A percentile compares a stretch with the other conserved stretches of the same genome.
phyloP scores from a whole-genome alignment of 2,888 invertebrate genomes.

The Hesperia comma region DNA sequence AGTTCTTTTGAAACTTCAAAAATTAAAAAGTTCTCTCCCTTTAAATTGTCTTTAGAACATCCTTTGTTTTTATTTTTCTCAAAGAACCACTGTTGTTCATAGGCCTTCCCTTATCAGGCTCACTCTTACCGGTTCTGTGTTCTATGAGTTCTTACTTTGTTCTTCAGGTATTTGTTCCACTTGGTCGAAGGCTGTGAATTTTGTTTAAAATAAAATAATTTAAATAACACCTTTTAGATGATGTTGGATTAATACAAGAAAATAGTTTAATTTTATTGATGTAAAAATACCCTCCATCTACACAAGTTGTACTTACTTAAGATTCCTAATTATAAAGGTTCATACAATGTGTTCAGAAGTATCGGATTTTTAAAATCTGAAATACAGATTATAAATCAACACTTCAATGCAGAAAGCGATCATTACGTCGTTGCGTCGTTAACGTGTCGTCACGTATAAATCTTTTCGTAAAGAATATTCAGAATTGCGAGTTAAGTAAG shows the following conservation, averaged over 20 bases:
- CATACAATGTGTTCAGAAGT: neutral
- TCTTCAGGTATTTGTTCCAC: too few species aligned
- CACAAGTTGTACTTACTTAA: neutral
- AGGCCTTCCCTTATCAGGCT: too few species aligned
- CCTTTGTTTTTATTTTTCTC: too few species aligned
- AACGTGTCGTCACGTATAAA: conserved; percentile 30
- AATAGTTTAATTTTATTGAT: neutral
- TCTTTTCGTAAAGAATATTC: conserved; percentile 23
- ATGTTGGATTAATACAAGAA: neutral
- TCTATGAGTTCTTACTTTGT: too few species aligned
- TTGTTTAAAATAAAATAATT: too few species aligned
- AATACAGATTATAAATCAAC: conserved; percentile 26
- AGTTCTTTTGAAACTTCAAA: too few species aligned
- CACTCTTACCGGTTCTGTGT: too few species aligned
- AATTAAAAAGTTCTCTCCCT: too few species aligned
- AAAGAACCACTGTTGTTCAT: too few species aligned
- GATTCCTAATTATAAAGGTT: neutral
- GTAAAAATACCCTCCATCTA: neutral
- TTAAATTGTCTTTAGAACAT: too few species aligned
- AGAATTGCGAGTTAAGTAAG: conserved; percentile 15
- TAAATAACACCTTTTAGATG: too few species aligned
- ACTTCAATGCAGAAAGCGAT: conserved; percentile 12
- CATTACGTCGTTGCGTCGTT: conserved; percentile 30
- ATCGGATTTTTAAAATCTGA: conserved; percentile 9
- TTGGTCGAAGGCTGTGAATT: too few species aligned